These are phyloP conservation scores for Myxocyprinus asiaticus DNA, from an alignment of 2,113 vertebrate species.

Conservation along the genomic window DNA sequence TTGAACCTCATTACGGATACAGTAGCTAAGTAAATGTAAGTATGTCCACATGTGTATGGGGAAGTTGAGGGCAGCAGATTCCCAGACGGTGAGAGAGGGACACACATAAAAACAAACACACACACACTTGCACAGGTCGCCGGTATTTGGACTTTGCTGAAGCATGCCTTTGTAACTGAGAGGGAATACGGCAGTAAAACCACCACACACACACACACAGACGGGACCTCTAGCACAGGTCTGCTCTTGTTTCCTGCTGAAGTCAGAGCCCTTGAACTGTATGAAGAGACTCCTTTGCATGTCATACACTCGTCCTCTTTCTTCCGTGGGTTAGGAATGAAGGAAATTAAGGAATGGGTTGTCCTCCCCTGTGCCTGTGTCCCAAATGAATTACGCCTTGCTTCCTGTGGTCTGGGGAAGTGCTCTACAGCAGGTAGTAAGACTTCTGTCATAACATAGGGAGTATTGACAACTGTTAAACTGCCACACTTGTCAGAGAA, in stretches of 20 bases:
- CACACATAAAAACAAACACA: not conserved
- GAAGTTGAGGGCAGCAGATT: slow-evolving; percentile 60
- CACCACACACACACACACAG: not conserved
- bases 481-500: not conserved
- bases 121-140: slow-evolving; percentile 27
- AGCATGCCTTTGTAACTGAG: slow-evolving; percentile 42
- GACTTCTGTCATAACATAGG: too few relatives aligned
- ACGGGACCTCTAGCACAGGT: slow-evolving; percentile 11
- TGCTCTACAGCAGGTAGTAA: not conserved
- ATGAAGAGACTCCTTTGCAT: not conserved
- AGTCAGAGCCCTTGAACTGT: slow-evolving; percentile 46
- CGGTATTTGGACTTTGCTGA: slow-evolving; percentile 63
- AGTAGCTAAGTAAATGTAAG: not conserved
- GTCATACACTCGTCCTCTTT: slow-evolving; percentile 8
- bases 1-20: too few relatives aligned
- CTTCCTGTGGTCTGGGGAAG: slow-evolving; percentile 6
- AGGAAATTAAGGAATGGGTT: slow-evolving; percentile 19
- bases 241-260: slow-evolving; percentile 45
- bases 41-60: slow-evolving; percentile 16
- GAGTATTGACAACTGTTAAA: not conserved
- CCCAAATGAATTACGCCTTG: not conserved
- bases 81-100: slow-evolving; percentile 66
- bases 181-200: slow-evolving; percentile 44
- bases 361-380: not conserved
- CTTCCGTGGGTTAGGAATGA: not conserved